phyloP scores from a whole-genome alignment of 1,140 invertebrate genomes.

The Neuroterus valhalla region DNA sequence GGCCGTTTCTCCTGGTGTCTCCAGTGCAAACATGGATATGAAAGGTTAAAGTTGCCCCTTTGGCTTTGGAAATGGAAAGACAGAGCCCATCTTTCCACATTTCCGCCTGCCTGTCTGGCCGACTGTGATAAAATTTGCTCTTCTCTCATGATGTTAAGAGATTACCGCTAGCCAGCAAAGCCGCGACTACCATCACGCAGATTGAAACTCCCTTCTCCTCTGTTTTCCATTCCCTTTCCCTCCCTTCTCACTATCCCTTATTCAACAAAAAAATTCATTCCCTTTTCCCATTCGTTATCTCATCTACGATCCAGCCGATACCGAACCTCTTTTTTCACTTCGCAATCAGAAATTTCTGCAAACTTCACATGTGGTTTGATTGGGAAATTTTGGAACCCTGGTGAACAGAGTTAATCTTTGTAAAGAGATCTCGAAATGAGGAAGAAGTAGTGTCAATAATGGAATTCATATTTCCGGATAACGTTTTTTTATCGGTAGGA shows the following conservation, averaged over 20 bases:
- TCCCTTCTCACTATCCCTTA: conserved; percentile 1
- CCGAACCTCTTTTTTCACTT: background rate
- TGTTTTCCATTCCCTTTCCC: background rate
- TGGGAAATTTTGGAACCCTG: background rate
- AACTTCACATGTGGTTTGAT: background rate
- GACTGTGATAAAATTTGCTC: conserved; percentile 45
- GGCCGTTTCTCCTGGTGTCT: conserved; percentile 40
- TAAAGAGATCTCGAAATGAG: too few relatives aligned
- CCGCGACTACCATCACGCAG: conserved; percentile 31
- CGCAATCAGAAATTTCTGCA: background rate
- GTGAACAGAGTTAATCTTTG: too few relatives aligned
- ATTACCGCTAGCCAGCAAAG: conserved; percentile 39
- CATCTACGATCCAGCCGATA: conserved; percentile 3
- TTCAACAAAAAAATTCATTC: conserved; percentile 8
- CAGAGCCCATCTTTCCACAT: conserved; percentile 49
- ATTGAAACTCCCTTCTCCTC: conserved; percentile 10
- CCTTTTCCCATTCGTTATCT: conserved; percentile 14
- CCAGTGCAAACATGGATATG: conserved; percentile 50
- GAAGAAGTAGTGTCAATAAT: too few relatives aligned
- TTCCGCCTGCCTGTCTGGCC: conserved; percentile 44
- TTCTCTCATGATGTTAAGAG: conserved; percentile 43
- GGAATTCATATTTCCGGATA: too few relatives aligned
- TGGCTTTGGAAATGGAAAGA: conserved; percentile 41
- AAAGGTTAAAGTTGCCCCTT: conserved; percentile 53
- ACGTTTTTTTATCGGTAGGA: too few relatives aligned